These are phyloP conservation scores for Pyxicephalus adspersus DNA, from an alignment of 2,113 vertebrate species.

Conservation along the genomic window DNA sequence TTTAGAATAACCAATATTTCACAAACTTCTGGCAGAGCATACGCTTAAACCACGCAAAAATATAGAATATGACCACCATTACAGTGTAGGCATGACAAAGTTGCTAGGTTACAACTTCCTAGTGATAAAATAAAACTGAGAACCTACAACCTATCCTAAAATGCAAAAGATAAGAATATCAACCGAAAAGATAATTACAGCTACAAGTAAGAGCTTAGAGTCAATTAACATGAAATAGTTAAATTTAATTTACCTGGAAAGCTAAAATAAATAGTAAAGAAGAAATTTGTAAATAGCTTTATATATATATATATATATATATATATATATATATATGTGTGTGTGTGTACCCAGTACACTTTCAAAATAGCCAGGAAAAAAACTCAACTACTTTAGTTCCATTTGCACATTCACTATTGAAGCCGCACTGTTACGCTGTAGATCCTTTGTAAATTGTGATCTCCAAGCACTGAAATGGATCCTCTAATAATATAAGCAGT, in stretches of 20 bases:
- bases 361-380: too few relatives aligned
- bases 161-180: constrained; percentile 42
- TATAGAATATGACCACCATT: background rate
- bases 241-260: constrained; percentile 10
- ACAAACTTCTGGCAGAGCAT: background rate
- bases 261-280: constrained; percentile 4
- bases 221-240: constrained; percentile 44
- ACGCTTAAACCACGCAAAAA: background rate
- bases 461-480: too few relatives aligned
- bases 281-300: too few relatives aligned
- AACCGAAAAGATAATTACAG: constrained; percentile 23
- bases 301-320: too few relatives aligned
- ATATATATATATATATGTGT: too few relatives aligned
- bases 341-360: too few relatives aligned
- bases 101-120: constrained; percentile 34
- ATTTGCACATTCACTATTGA: too few relatives aligned
- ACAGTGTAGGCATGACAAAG: background rate
- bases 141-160: constrained; percentile 22
- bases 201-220: constrained; percentile 32
- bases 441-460: too few relatives aligned
- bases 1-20: background rate
- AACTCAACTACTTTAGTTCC: too few relatives aligned
- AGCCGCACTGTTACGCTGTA: too few relatives aligned
- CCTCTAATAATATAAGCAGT: too few relatives aligned
- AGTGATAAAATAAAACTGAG: constrained; percentile 1